Conservation (phyloP, 53 echinoderm and acorn worm species). For the Temnopleurus reevesii region DNA sequence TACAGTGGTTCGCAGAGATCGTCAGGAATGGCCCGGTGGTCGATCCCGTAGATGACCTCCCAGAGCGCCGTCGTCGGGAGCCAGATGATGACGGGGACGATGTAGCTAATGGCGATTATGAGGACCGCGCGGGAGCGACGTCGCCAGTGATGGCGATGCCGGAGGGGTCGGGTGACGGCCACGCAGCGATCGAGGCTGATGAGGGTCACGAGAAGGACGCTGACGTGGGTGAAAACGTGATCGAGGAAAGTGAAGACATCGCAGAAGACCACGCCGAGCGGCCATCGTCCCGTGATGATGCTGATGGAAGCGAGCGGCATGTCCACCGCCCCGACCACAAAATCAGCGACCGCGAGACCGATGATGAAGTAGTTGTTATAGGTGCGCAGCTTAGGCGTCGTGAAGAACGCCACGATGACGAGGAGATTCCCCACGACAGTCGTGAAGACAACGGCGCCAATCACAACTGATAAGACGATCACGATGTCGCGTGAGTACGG, state of each 20-base stretch:
- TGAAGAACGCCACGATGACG: constrained; percentile 47
- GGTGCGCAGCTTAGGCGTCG: constrained; percentile 50
- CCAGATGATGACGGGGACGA: constrained; percentile 63
- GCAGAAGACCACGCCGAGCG: constrained; percentile 52
- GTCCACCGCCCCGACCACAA: constrained; percentile 52
- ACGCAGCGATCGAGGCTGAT: constrained; percentile 70
- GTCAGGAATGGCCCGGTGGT: not conserved
- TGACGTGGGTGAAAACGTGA: constrained; percentile 55
- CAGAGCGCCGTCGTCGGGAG: constrained; percentile 51
- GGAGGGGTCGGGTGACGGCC: constrained; percentile 56
- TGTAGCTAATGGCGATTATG: constrained; percentile 56
- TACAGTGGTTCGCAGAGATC: constrained; percentile 64
- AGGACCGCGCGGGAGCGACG: constrained; percentile 52
- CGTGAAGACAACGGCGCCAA: constrained; percentile 31
- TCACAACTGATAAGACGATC: constrained; percentile 45
- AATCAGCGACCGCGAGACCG: constrained; percentile 61
- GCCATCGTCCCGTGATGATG: constrained; percentile 60
- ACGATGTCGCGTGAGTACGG: not conserved
- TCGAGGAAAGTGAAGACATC: constrained; percentile 49
- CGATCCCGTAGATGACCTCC: constrained; percentile 39
- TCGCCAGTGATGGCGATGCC: constrained; percentile 58
- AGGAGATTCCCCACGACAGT: constrained; percentile 32
- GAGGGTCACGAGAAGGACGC: constrained; percentile 42
- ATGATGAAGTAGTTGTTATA: constrained; percentile 69
- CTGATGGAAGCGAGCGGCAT: constrained; percentile 12